Conservation (phyloP, 1,140 invertebrate genomes). For the Bombus soroeensis region DNA sequence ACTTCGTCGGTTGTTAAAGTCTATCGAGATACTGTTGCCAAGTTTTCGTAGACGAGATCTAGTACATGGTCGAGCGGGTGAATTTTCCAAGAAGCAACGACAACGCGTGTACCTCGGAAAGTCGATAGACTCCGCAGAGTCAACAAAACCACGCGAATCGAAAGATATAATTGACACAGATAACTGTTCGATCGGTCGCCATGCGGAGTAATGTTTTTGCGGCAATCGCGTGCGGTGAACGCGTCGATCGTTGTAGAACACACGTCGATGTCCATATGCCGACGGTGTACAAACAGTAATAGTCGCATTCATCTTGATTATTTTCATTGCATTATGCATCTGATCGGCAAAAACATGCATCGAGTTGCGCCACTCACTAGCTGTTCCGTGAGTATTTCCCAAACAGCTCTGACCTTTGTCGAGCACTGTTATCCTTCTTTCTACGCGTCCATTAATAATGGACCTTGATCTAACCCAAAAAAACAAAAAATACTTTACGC, state of each 20-base stretch:
- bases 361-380: neutral
- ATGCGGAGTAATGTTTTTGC: constrained; percentile 35
- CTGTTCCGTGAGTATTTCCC: neutral
- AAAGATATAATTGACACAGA: constrained; percentile 49
- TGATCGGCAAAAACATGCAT: neutral
- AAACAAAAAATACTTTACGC: neutral
- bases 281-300: neutral
- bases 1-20: neutral
- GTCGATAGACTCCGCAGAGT: neutral
- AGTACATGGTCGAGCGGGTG: neutral
- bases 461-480: neutral
- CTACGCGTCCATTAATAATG: neutral
- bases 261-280: neutral
- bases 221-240: constrained; percentile 29
- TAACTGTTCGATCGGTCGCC: constrained; percentile 33
- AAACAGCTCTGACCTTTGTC: constrained; percentile 1
- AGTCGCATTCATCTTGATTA: neutral
- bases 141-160: neutral
- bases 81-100: constrained; percentile 12
- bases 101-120: neutral
- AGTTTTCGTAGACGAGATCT: constrained; percentile 5
- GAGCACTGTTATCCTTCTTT: no score
- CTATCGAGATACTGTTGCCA: neutral
- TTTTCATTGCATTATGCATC: neutral
- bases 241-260: neutral